Conservation (phyloP, 64 coral and sea anemone genomes). For the Acropora yongei region DNA sequence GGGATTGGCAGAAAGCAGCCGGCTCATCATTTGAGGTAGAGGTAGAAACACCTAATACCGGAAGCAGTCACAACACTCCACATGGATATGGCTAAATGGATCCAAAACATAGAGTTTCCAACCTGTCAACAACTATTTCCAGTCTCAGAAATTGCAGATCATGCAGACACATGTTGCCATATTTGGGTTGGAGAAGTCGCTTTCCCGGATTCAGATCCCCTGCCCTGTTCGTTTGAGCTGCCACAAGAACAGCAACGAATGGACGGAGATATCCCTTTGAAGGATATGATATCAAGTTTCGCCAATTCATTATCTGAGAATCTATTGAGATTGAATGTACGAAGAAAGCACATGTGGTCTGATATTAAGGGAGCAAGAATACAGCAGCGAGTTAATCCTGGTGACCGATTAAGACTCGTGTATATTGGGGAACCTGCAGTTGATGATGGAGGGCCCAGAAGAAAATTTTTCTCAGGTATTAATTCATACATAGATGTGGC, state of each 20-base stretch:
- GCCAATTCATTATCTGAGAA: background rate
- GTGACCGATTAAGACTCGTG: background rate
- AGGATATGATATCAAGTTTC: background rate
- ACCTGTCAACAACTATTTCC: background rate
- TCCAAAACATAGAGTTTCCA: background rate
- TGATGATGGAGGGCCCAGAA: background rate
- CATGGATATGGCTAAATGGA: background rate
- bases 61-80: background rate
- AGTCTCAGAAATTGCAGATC: background rate
- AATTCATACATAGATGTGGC: background rate
- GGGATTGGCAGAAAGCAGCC: background rate
- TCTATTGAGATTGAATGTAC: background rate
- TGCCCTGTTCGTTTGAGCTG: background rate
- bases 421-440: background rate
- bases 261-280: background rate
- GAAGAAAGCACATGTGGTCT: background rate
- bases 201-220: background rate
- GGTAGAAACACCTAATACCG: background rate
- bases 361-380: background rate
- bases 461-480: background rate
- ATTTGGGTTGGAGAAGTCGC: background rate
- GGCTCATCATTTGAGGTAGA: background rate
- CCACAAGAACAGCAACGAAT: conserved; percentile 2
- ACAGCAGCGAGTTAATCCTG: background rate
- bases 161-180: background rate